Evolutionary conservation across 2,113 vertebrate genomes (phyloP).

Genomic region (Tragelaphus buxtoni): DNA sequence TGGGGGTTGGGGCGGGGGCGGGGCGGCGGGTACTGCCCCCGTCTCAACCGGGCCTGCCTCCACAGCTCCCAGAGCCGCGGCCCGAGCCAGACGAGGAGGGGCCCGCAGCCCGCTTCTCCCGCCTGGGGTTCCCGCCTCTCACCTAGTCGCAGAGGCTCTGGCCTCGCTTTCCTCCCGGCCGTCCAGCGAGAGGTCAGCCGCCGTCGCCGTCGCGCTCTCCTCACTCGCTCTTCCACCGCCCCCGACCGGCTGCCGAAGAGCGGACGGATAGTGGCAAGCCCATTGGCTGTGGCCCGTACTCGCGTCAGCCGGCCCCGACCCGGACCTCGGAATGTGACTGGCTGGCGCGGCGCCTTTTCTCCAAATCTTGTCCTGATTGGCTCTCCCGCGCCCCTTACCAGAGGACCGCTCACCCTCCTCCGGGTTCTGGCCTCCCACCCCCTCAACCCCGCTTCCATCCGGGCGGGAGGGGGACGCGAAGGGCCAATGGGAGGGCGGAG

Average conservation of each 20-base stretch:
- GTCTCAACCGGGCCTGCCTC: neutral
- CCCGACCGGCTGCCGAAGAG: slow-evolving; percentile 60
- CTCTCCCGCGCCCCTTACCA: slow-evolving; percentile 1
- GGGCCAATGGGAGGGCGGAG: slow-evolving; percentile 44
- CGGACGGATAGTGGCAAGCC: slow-evolving; percentile 36
- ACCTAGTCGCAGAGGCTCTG: slow-evolving; percentile 41
- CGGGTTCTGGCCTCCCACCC: neutral
- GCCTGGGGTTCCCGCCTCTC: neutral
- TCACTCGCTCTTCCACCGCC: slow-evolving; percentile 55
- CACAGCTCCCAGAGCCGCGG: neutral
- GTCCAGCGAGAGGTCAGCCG: slow-evolving; percentile 15
- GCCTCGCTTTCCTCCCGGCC: slow-evolving; percentile 4
- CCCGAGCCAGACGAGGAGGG: neutral
- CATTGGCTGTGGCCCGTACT: slow-evolving; percentile 52
- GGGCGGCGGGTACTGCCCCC: neutral
- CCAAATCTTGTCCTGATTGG: slow-evolving; percentile 55
- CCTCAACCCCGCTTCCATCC: neutral
- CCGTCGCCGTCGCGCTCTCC: slow-evolving; percentile 29
- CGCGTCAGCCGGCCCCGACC: slow-evolving; percentile 57
- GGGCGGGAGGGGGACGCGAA: neutral
- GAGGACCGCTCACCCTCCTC: slow-evolving; percentile 48
- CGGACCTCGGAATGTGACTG: slow-evolving; percentile 40
- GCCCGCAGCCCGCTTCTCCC: neutral
- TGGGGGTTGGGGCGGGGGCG: too few relatives aligned
- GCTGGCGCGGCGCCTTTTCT: slow-evolving; percentile 55